Evolutionary conservation across 2,797 vertebrate genomes (phyloP).

Genomic region (Oceanodroma leucorhoa): DNA sequence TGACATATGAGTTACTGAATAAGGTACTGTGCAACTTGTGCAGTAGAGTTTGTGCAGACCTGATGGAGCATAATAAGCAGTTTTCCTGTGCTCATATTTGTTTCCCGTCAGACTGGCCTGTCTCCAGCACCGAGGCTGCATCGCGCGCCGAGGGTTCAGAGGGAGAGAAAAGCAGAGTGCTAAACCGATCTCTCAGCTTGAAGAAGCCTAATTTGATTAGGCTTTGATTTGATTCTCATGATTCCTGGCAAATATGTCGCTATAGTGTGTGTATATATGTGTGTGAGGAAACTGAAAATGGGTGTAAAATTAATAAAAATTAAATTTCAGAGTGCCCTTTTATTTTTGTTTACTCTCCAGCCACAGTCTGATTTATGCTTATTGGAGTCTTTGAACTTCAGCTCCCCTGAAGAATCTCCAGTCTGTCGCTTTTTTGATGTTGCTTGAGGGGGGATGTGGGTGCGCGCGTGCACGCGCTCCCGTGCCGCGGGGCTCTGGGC

Average conservation of each 20-base stretch:
- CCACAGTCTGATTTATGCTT: constrained; percentile 51
- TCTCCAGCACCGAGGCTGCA: neutral
- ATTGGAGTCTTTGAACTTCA: constrained; percentile 78
- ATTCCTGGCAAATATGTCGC: neutral
- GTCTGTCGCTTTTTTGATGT: constrained; percentile 61
- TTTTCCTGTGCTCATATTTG: neutral
- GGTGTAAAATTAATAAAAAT: constrained; percentile 49
- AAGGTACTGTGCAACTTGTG: constrained; percentile 10
- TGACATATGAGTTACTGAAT: constrained; percentile 31
- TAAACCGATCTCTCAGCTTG: neutral
- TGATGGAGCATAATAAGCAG: neutral
- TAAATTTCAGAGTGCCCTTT: neutral
- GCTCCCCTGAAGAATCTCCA: constrained; percentile 63
- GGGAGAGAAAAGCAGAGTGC: neutral
- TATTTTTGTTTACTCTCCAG: constrained; percentile 44
- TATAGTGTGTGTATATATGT: fast-evolving
- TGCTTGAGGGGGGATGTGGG: neutral
- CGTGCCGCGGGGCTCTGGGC: constrained; percentile 70
- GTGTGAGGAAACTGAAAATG: constrained; percentile 9
- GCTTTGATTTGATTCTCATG: neutral
- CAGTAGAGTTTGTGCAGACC: constrained; percentile 36
- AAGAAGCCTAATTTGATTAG: neutral
- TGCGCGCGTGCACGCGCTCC: neutral
- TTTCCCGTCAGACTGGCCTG: neutral
- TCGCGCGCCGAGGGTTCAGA: neutral